Conservation (phyloP, 2,797 vertebrate species). For the Phalanger gymnotis region DNA sequence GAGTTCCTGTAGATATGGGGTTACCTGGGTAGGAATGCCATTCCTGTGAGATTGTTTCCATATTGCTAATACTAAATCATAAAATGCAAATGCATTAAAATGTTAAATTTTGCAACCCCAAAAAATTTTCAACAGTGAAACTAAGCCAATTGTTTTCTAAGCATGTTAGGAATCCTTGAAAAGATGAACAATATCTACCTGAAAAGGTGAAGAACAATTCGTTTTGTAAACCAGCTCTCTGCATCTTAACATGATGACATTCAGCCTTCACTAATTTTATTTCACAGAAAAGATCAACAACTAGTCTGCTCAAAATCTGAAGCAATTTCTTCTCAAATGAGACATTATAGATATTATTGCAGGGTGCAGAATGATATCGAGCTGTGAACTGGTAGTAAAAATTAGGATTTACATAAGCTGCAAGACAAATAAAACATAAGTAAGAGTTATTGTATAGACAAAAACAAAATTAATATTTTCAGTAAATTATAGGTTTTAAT, state of each 20-base stretch:
- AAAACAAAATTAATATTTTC: conserved; percentile 20
- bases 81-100: background rate
- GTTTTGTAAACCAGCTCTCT: conserved; percentile 80
- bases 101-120: background rate
- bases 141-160: background rate
- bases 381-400: conserved; percentile 77
- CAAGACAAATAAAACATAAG: conserved; percentile 44
- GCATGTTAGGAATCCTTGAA: conserved; percentile 21
- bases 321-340: conserved; percentile 79
- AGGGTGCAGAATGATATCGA: conserved; percentile 73
- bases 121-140: background rate
- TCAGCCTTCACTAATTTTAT: conserved; percentile 76
- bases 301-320: conserved; percentile 73
- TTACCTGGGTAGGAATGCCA: background rate
- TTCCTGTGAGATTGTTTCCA: background rate
- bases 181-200: conserved; percentile 67
- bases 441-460: conserved; percentile 15
- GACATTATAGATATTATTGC: conserved; percentile 73
- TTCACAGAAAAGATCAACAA: conserved; percentile 76
- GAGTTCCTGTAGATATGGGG: background rate
- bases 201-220: conserved; percentile 81
- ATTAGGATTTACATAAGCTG: conserved; percentile 75
- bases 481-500: conserved; percentile 15
- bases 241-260: conserved; percentile 81
- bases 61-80: background rate